Conservation (phyloP, 2,797 vertebrate species). For the Sebastiscus tertius region DNA sequence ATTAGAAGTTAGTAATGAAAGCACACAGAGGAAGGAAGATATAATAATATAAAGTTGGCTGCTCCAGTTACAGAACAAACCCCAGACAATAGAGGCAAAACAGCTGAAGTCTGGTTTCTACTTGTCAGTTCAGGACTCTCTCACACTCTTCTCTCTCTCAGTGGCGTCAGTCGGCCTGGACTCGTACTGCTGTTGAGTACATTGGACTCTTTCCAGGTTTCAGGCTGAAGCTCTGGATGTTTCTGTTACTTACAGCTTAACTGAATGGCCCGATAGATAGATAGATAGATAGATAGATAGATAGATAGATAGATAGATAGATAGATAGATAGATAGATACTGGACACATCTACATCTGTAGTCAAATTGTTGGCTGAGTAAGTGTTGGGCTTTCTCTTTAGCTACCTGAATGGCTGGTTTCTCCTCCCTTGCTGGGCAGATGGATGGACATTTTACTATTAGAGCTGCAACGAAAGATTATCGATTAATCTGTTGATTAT, state of each 20-base stretch:
- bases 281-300: no score
- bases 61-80: background rate
- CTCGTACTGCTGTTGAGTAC: slow-evolving; percentile 2
- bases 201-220: slow-evolving; percentile 43
- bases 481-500: background rate
- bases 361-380: background rate
- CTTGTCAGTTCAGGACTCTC: slow-evolving; percentile 4
- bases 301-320: background rate
- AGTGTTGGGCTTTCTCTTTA: background rate
- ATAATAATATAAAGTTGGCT: background rate
- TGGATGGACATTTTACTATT: background rate
- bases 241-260: slow-evolving; percentile 26
- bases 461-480: background rate
- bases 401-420: background rate
- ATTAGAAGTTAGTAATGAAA: background rate
- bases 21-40: background rate
- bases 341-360: background rate
- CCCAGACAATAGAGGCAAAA: background rate
- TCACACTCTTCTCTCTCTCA: background rate
- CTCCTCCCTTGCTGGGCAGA: background rate
- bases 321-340: background rate
- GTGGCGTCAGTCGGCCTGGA: background rate
- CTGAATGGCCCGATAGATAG: background rate
- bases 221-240: slow-evolving; percentile 18
- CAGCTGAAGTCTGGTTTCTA: background rate